Evolutionary conservation across 1,140 invertebrate species (phyloP).

Genomic region (Zaprionus tsacasi): DNA sequence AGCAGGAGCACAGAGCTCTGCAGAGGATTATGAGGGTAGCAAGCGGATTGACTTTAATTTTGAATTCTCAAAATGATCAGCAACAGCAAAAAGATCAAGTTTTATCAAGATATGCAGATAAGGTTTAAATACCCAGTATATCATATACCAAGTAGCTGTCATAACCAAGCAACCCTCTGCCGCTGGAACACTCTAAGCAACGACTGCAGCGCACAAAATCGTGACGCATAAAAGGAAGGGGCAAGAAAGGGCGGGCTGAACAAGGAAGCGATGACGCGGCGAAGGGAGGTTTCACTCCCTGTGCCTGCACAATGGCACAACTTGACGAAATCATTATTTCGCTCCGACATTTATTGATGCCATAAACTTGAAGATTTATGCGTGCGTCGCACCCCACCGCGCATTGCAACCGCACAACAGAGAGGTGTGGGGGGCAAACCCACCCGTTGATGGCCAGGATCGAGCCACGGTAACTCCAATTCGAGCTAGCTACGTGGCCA

Average conservation of each 20-base stretch:
- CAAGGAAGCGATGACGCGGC: background rate
- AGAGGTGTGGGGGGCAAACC: slow-evolving; percentile 24
- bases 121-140: background rate
- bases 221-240: slow-evolving; percentile 12
- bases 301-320: slow-evolving; percentile 64
- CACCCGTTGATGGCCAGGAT: slow-evolving; percentile 66
- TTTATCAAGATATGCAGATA: background rate
- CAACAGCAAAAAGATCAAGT: background rate
- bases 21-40: background rate
- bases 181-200: background rate
- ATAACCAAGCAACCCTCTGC: background rate
- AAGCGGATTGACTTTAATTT: background rate
- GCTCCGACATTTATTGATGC: slow-evolving; percentile 81
- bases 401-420: slow-evolving; percentile 30
- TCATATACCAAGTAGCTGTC: background rate
- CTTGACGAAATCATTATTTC: slow-evolving; percentile 82
- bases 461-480: slow-evolving; percentile 33
- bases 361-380: slow-evolving; percentile 82
- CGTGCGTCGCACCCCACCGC: slow-evolving; percentile 53
- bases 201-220: slow-evolving; percentile 23
- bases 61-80: background rate
- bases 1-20: background rate
- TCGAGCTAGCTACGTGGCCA: slow-evolving; percentile 61
- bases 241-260: background rate
- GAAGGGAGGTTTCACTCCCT: slow-evolving; percentile 40